Evolutionary conservation across 2,113 vertebrate species (phyloP), one percentile per base, ranked within the genome.

Genomic region (Grammomys dolichurus): DNA sequence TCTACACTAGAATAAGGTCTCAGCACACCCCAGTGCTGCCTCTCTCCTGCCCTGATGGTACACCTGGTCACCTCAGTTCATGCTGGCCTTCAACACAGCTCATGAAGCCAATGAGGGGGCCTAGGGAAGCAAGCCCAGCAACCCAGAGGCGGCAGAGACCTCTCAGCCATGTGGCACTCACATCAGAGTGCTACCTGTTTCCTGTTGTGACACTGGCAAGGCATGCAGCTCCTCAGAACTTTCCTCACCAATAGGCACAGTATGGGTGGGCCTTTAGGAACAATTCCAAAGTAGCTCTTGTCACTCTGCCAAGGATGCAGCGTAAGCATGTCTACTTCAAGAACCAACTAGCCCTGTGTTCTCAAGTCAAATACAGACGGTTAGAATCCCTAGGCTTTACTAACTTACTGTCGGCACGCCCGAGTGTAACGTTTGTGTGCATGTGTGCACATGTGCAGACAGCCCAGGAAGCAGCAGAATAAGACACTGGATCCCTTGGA

Each of bases 331-430:
- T 33, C 63, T 60, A 24, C 67, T 92, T 87, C 76, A 92, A 92
- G 95, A 93, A 89, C 46, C 48, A 87, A 14, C 22, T 8, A 89
- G 28, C 3, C n/a, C 8, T 12, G 87, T 56, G 86, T 76, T 89
- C 51, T 86, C 31, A 93, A 90, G n/a, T 20, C 73, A 94, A 95
- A 94, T 28, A 78, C 40, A 73, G 51, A n/a, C 67, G 2, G 54
- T 85, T 46, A 93, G 75, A 54, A 36, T 60, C 54, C 22, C 26
- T 60, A 51, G 46, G 48, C 70, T 33, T 46, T 85, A 3, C 40
- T 26, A 13, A 24, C 20, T 58, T 40, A 26, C 36, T 84, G 56
- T 7, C 20, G 3, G 14, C 5, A 0, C 7, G 20, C 2, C 43
- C 22, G 9, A 48, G 60, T 63, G 9, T 26, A 28, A 26, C 3